phyloP scores from a whole-genome alignment of 1,140 invertebrate species.

The Ceratina australensis region DNA sequence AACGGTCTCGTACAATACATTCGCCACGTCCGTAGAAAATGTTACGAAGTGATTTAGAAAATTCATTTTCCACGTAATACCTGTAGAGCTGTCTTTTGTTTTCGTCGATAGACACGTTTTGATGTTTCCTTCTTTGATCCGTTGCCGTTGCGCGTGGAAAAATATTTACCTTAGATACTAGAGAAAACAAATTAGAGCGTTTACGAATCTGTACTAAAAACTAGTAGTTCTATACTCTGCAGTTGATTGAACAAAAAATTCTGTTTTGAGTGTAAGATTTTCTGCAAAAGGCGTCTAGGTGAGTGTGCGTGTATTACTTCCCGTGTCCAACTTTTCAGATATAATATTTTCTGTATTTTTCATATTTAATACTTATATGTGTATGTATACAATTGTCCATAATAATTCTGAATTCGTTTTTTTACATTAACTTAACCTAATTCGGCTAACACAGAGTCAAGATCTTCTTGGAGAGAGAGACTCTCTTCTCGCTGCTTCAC shows the following conservation, averaged over 20 bases:
- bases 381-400: conserved; percentile 59
- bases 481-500: conserved; percentile 90
- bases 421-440: conserved; percentile 79
- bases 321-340: conserved; percentile 39
- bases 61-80: neutral
- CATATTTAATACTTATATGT: conserved; percentile 55
- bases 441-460: conserved; percentile 89
- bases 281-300: conserved; percentile 28
- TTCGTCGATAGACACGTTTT: conserved; percentile 21
- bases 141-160: neutral
- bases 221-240: neutral
- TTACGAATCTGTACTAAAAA: conserved; percentile 4
- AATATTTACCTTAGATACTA: conserved; percentile 44
- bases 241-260: conserved; percentile 35
- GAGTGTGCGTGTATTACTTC: conserved; percentile 37
- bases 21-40: neutral
- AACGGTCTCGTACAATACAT: conserved; percentile 7
- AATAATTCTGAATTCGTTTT: conserved; percentile 37
- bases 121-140: neutral
- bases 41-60: neutral
- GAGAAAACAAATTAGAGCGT: conserved; percentile 34
- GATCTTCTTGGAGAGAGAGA: conserved; percentile 87
- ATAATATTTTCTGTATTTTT: conserved; percentile 57
- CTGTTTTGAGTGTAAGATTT: conserved; percentile 26
- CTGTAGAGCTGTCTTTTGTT: conserved; percentile 29